Evolutionary conservation across 2,113 vertebrate genomes (phyloP).

Genomic region (Ciconia stormi): DNA sequence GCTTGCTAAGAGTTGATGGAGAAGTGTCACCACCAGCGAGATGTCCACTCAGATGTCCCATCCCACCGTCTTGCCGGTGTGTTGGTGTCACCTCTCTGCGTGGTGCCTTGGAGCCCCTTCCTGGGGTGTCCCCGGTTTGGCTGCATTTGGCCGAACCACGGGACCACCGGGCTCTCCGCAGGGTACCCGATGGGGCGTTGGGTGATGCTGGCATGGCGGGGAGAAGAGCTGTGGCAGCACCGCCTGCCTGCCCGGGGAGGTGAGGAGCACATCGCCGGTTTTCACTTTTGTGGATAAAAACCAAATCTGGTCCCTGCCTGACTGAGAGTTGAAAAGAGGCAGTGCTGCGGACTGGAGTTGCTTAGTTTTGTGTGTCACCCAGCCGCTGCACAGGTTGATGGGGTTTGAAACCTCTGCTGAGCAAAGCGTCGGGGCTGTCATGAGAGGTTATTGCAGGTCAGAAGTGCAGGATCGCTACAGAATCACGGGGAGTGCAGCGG

Average conservation of each 20-base stretch:
- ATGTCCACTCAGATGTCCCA: background rate
- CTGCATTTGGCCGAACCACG: fast-evolving
- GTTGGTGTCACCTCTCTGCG: background rate
- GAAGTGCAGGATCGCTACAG: background rate
- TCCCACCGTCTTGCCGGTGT: background rate
- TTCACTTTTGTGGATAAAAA: background rate
- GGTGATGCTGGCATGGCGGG: background rate
- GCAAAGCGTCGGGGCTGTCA: background rate
- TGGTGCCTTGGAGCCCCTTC: background rate
- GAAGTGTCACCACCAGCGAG: background rate
- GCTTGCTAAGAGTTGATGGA: background rate
- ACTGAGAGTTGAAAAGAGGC: background rate
- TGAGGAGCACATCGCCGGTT: no score
- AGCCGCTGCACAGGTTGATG: background rate
- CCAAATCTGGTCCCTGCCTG: background rate
- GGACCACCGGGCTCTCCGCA: background rate
- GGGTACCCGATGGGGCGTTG: background rate
- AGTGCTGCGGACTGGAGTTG: no score
- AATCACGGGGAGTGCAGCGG: background rate
- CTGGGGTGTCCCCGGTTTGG: background rate
- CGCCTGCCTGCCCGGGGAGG: background rate
- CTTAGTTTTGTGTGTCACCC: background rate
- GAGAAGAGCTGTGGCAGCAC: background rate
- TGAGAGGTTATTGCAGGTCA: background rate
- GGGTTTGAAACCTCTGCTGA: background rate